Conservation (phyloP, 30 jellyfish, hydroid and myxozoan species). For the Turritopsis dohrnii region DNA sequence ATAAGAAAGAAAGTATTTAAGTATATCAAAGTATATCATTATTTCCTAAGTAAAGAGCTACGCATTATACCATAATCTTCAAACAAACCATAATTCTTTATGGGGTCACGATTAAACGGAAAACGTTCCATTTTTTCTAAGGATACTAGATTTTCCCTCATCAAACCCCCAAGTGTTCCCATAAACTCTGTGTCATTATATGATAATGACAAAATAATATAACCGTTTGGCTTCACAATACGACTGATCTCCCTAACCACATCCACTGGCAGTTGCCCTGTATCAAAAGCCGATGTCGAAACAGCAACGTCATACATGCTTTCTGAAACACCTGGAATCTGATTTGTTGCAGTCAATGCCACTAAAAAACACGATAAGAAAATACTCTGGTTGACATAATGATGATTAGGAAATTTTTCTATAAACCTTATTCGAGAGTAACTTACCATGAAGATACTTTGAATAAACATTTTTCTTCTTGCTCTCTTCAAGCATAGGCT, state of each 20-base stretch:
- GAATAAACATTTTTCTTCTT: not conserved
- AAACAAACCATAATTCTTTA: not conserved
- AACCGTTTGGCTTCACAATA: not conserved
- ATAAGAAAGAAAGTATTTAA: too few relatives aligned
- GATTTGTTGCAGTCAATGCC: not conserved
- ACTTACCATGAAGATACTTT: not conserved
- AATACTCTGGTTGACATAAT: too few relatives aligned
- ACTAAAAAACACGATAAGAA: not conserved
- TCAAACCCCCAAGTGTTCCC: not conserved
- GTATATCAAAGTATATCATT: too few relatives aligned
- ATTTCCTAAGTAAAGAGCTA: too few relatives aligned
- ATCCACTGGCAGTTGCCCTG: not conserved
- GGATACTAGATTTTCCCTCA: not conserved
- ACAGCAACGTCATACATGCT: not conserved
- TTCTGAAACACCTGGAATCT: not conserved
- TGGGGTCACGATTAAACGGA: not conserved
- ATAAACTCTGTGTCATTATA: not conserved
- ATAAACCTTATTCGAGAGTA: not conserved
- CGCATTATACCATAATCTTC: too few relatives aligned
- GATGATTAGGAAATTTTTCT: not conserved
- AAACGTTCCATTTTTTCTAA: not conserved
- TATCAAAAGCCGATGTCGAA: not conserved
- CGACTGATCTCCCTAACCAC: not conserved
- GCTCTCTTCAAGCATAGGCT: not conserved
- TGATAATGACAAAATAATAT: not conserved